Evolutionary conservation across 2,113 vertebrate species (phyloP).

Genomic region (Trichomycterus rosablanca): DNA sequence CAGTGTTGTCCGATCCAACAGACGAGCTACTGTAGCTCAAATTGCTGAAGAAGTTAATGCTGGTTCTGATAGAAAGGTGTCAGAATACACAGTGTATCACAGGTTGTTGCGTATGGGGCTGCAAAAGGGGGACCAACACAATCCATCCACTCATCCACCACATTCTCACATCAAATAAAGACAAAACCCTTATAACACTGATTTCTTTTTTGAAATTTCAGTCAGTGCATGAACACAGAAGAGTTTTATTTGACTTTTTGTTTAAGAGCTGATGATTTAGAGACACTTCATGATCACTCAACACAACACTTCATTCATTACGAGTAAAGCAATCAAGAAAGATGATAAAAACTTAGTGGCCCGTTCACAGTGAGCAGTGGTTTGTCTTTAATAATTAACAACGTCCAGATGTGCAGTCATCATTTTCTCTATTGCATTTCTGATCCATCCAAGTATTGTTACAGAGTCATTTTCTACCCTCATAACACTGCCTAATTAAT

Average conservation of each 20-base stretch:
- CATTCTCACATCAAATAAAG: slow-evolving; percentile 1
- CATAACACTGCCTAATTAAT: slow-evolving; percentile 35
- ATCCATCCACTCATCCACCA: not conserved
- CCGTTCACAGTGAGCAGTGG: slow-evolving; percentile 20
- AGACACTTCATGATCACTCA: slow-evolving; percentile 24
- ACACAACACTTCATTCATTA: not conserved
- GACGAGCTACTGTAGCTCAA: too few relatives aligned
- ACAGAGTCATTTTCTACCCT: slow-evolving; percentile 26
- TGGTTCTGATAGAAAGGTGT: too few relatives aligned
- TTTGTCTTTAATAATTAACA: slow-evolving; percentile 15
- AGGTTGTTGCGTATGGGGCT: too few relatives aligned
- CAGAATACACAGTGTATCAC: too few relatives aligned
- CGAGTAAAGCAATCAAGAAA: not conserved
- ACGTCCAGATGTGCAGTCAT: slow-evolving; percentile 12
- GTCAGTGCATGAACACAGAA: slow-evolving; percentile 11
- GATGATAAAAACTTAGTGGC: not conserved
- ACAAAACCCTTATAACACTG: slow-evolving; percentile 12
- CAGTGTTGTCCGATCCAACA: too few relatives aligned
- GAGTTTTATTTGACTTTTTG: not conserved
- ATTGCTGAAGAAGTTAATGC: too few relatives aligned
- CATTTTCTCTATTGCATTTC: slow-evolving; percentile 14
- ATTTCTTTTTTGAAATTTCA: slow-evolving; percentile 26
- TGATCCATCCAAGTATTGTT: slow-evolving; percentile 28
- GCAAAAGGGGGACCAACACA: too few relatives aligned
- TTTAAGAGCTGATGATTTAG: slow-evolving; percentile 14